Conservation (phyloP, 2,888 invertebrate genomes). For the Rugalucina vietnamica region DNA sequence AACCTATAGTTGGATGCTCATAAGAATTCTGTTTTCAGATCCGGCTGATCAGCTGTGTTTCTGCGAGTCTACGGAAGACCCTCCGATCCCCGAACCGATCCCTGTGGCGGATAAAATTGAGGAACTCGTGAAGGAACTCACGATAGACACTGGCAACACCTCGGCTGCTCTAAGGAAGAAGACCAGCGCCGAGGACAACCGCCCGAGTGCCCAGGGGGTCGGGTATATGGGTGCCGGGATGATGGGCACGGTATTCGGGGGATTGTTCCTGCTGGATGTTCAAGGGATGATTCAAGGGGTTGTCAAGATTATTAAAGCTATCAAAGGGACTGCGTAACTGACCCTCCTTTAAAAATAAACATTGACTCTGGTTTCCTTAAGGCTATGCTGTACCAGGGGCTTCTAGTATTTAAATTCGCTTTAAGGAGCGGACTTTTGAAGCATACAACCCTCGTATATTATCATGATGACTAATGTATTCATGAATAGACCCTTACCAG, state of each 20-base stretch:
- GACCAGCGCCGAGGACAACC: constrained; percentile 50
- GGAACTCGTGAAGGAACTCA: constrained; percentile 35
- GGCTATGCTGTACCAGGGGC: too few relatives aligned
- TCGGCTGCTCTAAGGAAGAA: constrained; percentile 41
- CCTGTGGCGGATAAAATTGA: constrained; percentile 40
- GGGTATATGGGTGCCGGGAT: constrained; percentile 33
- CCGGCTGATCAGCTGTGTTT: constrained; percentile 45
- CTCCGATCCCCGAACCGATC: constrained; percentile 52
- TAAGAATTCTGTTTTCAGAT: neutral
- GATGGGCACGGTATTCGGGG: neutral
- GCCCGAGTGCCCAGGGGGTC: constrained; percentile 53
- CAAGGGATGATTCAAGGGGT: neutral
- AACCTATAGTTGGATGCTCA: too few relatives aligned
- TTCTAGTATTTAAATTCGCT: too few relatives aligned
- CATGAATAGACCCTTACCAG: too few relatives aligned
- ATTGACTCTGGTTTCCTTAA: too few relatives aligned
- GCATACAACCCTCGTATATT: too few relatives aligned
- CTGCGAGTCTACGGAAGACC: constrained; percentile 45
- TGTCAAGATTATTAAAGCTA: neutral
- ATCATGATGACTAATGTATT: too few relatives aligned
- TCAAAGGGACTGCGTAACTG: neutral
- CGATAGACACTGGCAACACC: constrained; percentile 44
- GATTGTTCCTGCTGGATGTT: neutral
- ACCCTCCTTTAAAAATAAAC: neutral
- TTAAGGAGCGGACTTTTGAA: too few relatives aligned